These are phyloP conservation scores for Nomada fabriciana DNA, from an alignment of 2,888 invertebrate species.

Conservation along the genomic window DNA sequence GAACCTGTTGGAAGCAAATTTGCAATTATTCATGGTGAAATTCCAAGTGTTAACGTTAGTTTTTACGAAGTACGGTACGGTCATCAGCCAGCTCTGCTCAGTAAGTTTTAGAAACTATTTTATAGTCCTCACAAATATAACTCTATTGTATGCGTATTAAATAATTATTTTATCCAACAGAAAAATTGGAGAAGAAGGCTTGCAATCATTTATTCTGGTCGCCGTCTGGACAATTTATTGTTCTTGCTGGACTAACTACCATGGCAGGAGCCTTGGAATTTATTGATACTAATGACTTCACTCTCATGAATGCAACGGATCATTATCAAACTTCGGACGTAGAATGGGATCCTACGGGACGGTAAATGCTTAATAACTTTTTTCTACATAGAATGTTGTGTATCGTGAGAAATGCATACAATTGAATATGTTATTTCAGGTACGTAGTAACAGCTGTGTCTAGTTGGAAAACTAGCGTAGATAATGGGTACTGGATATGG, in stretches of 20 bases:
- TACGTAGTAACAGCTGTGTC: constrained; percentile 98
- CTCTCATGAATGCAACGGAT: constrained; percentile 96
- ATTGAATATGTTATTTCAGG: constrained; percentile 62
- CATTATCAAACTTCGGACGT: constrained; percentile 98
- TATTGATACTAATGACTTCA: constrained; percentile 97
- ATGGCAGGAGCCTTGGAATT: constrained; percentile 97
- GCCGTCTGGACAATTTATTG: constrained; percentile 97
- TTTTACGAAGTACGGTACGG: constrained; percentile 97
- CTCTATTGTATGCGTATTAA: not conserved
- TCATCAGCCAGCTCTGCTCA: constrained; percentile 94
- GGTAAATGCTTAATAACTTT: constrained; percentile 82
- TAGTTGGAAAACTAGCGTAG: constrained; percentile 97
- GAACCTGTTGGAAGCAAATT: constrained; percentile 98
- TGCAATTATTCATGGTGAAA: constrained; percentile 97
- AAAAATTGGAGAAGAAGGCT: constrained; percentile 91
- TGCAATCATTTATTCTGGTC: constrained; percentile 98
- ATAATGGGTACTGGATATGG: constrained; percentile 97
- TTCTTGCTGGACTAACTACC: constrained; percentile 93
- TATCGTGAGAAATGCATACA: not conserved
- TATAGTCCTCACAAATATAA: constrained; percentile 1
- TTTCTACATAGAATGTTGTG: not conserved
- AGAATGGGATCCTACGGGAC: constrained; percentile 99
- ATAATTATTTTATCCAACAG: constrained; percentile 72
- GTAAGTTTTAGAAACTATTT: constrained; percentile 86
- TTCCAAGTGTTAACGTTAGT: constrained; percentile 93